Evolutionary conservation across 2,888 invertebrate genomes (phyloP), one percentile per base, ranked within the genome.

Genomic region (Heliconius ismenius): DNA sequence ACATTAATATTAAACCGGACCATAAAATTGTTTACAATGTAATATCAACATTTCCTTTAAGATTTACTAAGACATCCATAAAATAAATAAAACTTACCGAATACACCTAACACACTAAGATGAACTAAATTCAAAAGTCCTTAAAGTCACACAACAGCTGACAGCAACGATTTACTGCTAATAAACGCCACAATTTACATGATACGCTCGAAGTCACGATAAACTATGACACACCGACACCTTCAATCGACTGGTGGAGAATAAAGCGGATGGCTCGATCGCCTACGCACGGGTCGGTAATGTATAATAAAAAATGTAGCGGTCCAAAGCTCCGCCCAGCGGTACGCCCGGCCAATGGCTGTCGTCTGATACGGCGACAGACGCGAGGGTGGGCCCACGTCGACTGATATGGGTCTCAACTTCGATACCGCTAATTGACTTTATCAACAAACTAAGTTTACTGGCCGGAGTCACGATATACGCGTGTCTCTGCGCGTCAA

Each of bases 361-460:
- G 82, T 78, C 82, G 89, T 78, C 82, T 86, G 87, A 88, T 87
- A 87, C 85, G 82, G 83, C 87, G 86, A 88, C 86, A 83, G 87
- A 86, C 83, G 83, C 86, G 90, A 89, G 90, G 91, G 92, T 91
- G 93, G 92, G 92, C 89, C 87, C 86, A 87, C 89, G 90, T 91
- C 91, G 88, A 87, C 90, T 91, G 91, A 92, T 93, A 91, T 90
- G 88, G 89, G 92, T 90, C 91, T 90, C 92, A 89, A 90, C 92
- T 93, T 90, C 91, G 93, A 93, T 92, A 92, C 90, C 88, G 88
- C 93, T 94, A 94, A 94, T 94, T 94, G 94, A 93, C 94, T 93
- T 93, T 94, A 94, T 94, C 94, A 94, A 93, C 94, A 94, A 93
- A 93, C 92, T 87, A 91, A 93, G 91, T 92, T 94, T 93, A 94